These are phyloP conservation scores for Corvus cornix DNA, from an alignment of 2,113 vertebrate species.

Conservation along the genomic window DNA sequence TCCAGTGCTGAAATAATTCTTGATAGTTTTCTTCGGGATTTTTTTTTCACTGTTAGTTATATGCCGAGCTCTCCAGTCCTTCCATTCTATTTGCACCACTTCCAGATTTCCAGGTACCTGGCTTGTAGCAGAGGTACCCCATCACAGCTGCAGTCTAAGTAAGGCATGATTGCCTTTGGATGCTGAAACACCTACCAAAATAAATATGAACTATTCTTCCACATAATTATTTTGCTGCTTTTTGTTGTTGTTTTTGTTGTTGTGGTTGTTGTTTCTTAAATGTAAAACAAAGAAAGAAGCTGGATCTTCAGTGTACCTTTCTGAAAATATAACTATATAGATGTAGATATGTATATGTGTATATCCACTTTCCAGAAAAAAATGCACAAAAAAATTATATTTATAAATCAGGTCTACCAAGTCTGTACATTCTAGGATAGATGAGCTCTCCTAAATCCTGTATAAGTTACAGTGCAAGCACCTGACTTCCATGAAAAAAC, in stretches of 20 bases:
- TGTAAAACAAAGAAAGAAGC: not conserved
- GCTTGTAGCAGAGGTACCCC: not conserved
- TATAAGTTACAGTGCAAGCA: not conserved
- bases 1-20: not conserved
- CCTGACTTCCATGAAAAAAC: not conserved
- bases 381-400: not conserved
- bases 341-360: not conserved
- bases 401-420: not conserved
- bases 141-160: not conserved
- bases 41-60: not conserved
- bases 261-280: not conserved
- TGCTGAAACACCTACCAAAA: not conserved
- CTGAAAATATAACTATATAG: not conserved
- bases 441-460: not conserved
- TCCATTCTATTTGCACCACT: not conserved
- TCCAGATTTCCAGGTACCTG: not conserved
- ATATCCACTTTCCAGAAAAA: not conserved
- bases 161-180: not conserved
- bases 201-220: not conserved
- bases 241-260: not conserved
- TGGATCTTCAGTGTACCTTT: not conserved
- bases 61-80: not conserved
- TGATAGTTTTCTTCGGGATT: not conserved
- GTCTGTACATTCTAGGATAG: not conserved
- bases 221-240: not conserved